A percentile compares a stretch with the other conserved stretches of the same genome.
Conservation (phyloP, 2,888 invertebrate species). For the Acrobeloides nanus region DNA sequence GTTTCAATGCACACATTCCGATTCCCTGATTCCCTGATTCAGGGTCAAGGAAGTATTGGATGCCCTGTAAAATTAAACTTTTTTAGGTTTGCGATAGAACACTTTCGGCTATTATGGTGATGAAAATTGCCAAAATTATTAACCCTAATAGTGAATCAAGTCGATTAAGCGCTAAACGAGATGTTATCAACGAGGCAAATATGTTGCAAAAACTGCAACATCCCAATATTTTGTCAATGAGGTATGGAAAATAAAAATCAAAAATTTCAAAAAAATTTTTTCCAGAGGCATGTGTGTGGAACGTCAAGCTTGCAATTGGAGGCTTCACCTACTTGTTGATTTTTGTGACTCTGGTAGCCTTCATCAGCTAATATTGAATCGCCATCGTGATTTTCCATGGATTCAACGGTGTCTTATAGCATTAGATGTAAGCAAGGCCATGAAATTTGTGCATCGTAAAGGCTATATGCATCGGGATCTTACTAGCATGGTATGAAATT, state of each 20-base stretch:
- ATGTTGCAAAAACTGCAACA: constrained; percentile 33
- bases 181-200: constrained; percentile 29
- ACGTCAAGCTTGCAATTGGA: constrained; percentile 27
- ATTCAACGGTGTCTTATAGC: constrained; percentile 73
- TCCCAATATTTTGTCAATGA: constrained; percentile 29
- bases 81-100: too few species aligned
- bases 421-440: constrained; percentile 78
- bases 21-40: too few species aligned
- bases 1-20: too few species aligned
- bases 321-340: constrained; percentile 55
- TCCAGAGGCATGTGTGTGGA: constrained; percentile 38
- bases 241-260: constrained; percentile 9
- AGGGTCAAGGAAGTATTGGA: too few species aligned
- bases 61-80: too few species aligned
- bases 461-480: constrained; percentile 90
- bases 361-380: constrained; percentile 76
- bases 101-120: constrained; percentile 54
- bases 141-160: constrained; percentile 10
- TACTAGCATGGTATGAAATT: constrained; percentile 72
- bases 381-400: constrained; percentile 64
- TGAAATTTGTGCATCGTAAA: constrained; percentile 83
- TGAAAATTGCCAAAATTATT: constrained; percentile 57
- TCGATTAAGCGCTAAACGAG: constrained; percentile 20
- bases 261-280: background rate
- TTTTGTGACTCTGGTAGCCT: constrained; percentile 89